Evolutionary conservation across 2,113 vertebrate species (phyloP), one percentile per base, ranked within the genome.

Genomic region (Hippocampus abdominalis): DNA sequence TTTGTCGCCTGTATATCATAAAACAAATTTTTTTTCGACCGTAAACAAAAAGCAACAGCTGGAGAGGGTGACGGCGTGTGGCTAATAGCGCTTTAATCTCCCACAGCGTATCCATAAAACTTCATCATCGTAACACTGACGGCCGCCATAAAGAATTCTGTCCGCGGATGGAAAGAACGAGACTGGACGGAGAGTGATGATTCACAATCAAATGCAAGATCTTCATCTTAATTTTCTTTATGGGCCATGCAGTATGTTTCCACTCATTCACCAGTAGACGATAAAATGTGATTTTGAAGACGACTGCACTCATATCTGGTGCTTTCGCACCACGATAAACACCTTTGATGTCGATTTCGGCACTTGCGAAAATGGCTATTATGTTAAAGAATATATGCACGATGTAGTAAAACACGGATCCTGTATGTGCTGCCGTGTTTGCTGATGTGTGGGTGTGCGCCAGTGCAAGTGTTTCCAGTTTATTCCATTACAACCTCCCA

Each of bases 41-140:
- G 65, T 92, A 91, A 92, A 91, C 90, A 91, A 93, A 85, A 80
- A 79, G 83, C 87, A 91, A 90, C 92, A 92, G 90, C 91, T 90
- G 89, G 86, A 88, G 87, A 79, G 80, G 76, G 74, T 86, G 88
- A 79, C 66, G 25, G 81, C 79, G 83, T 79, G 74, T 87, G 68
- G 72, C 84, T 92, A 92, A 92, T 89, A 90, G 90, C 83, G 78
- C 80, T 90, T 91, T 92, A 91, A 91, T 91, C 89, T 89, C 76
- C 86, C 80, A 81, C 88, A 75, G 84, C 86, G 87, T 89, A 83
- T 79, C 87, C 84, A 90, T 91, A 92, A 92, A 92, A 84, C 84
- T 83, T 88, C 75, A 86, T 89, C 87, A 91, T 89, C 88, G 83
- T 76, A 81, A 76, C 64, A 74, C 39, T 54, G 81, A 89, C 72